Conservation (phyloP, 1,140 invertebrate genomes). For the Drosophila setifemur region DNA sequence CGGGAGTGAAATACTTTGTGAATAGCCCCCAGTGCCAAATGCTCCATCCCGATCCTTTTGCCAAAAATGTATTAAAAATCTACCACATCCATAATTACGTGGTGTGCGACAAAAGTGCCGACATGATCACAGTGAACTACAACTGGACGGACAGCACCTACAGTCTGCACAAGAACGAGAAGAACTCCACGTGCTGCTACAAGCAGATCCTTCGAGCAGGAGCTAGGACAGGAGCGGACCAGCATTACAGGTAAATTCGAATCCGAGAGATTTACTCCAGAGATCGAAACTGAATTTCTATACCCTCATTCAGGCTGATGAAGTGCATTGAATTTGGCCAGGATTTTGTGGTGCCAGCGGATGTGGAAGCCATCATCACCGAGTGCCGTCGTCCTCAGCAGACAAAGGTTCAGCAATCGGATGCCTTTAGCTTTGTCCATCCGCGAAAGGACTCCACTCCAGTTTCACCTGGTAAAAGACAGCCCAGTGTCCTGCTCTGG, state of each 20-base stretch:
- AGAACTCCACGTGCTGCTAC: constrained; percentile 84
- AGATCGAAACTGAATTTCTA: neutral
- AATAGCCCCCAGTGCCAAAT: constrained; percentile 84
- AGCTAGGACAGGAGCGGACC: constrained; percentile 69
- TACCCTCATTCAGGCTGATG: constrained; percentile 32
- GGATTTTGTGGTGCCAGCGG: constrained; percentile 44
- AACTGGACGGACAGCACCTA: constrained; percentile 36
- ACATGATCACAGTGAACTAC: constrained; percentile 82
- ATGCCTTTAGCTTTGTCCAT: constrained; percentile 70
- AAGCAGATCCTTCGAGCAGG: constrained; percentile 82
- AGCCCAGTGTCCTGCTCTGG: constrained; percentile 63
- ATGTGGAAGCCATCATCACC: constrained; percentile 54
- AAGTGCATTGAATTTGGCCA: constrained; percentile 48
- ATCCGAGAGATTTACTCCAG: neutral
- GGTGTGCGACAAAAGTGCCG: constrained; percentile 83
- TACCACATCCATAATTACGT: constrained; percentile 84
- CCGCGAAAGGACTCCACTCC: neutral
- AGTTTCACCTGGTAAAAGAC: neutral
- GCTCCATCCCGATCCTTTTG: constrained; percentile 86
- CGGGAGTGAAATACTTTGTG: constrained; percentile 49
- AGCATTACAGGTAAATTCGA: constrained; percentile 83
- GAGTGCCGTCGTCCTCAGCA: constrained; percentile 34
- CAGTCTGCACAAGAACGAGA: constrained; percentile 55
- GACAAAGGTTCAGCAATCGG: constrained; percentile 33
- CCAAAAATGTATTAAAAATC: constrained; percentile 85